Evolutionary conservation across 2,113 vertebrate species (phyloP).

Genomic region (Coryphaenoides rupestris): DNA sequence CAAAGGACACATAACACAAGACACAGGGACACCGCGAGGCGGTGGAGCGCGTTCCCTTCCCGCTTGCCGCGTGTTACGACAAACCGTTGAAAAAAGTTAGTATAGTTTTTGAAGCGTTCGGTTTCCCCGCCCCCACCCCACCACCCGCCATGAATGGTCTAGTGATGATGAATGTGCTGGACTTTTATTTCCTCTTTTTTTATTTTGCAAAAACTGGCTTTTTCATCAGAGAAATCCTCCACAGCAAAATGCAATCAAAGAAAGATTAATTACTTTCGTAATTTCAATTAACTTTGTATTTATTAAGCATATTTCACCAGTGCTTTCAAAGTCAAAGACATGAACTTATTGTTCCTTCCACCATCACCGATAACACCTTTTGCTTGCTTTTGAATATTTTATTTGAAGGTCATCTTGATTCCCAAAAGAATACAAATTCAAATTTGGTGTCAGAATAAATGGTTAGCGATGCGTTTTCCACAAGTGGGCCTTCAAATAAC

Average conservation of each 20-base stretch:
- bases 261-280: not conserved
- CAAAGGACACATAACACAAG: too few relatives aligned
- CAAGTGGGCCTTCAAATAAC: constrained; percentile 64
- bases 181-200: too few relatives aligned
- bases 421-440: too few relatives aligned
- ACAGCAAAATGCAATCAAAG: not conserved
- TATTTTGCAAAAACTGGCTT: not conserved
- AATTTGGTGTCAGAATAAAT: not conserved
- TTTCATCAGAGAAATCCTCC: constrained; percentile 40
- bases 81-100: too few relatives aligned
- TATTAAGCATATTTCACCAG: not conserved
- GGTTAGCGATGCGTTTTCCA: not conserved
- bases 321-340: not conserved
- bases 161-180: too few relatives aligned
- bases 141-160: constrained; percentile 38
- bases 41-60: too few relatives aligned
- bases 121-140: constrained; percentile 20
- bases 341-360: constrained; percentile 16
- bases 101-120: too few relatives aligned
- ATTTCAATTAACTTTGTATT: not conserved
- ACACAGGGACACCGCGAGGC: too few relatives aligned
- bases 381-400: constrained; percentile 51
- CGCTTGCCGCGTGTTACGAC: too few relatives aligned
- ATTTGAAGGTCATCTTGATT: constrained; percentile 60
- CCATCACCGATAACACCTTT: constrained; percentile 26